Conservation (phyloP, 2,888 invertebrate genomes). For the Spodoptera exigua region DNA sequence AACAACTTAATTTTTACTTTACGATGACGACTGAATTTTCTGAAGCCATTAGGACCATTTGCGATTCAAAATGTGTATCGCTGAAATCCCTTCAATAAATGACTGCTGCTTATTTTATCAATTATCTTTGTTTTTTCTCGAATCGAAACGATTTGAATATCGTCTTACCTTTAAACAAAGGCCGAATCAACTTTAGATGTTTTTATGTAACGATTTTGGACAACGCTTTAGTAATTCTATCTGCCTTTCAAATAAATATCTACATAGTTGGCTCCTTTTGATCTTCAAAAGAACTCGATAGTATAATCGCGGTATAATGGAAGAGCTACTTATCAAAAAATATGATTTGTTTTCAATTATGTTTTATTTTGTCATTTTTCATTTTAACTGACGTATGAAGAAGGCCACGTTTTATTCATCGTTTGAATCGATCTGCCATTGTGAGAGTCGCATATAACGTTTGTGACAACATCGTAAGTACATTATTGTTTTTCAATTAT, state of each 20-base stretch:
- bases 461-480: too few relatives aligned
- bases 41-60: slow-evolving; percentile 67
- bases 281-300: slow-evolving; percentile 45
- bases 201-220: slow-evolving; percentile 54
- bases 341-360: slow-evolving; percentile 31
- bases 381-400: too few relatives aligned
- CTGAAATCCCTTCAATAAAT: slow-evolving; percentile 54
- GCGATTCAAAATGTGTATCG: slow-evolving; percentile 65
- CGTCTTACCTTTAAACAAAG: slow-evolving; percentile 56
- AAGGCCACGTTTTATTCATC: too few relatives aligned
- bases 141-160: slow-evolving; percentile 57
- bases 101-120: slow-evolving; percentile 62
- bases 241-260: slow-evolving; percentile 51
- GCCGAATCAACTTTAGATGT: slow-evolving; percentile 49
- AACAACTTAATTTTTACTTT: slow-evolving; percentile 71
- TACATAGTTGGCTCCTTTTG: slow-evolving; percentile 55
- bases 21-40: slow-evolving; percentile 63
- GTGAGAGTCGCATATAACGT: too few relatives aligned
- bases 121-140: slow-evolving; percentile 60
- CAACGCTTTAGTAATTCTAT: slow-evolving; percentile 56
- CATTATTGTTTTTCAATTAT: too few relatives aligned
- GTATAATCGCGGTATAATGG: slow-evolving; percentile 34
- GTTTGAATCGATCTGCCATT: too few relatives aligned
- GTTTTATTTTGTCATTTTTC: neutral
- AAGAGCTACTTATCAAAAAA: slow-evolving; percentile 16